Evolutionary conservation across 2,888 invertebrate species (phyloP), one percentile per base, ranked within the genome.

Genomic region (Pterostichus niger): DNA sequence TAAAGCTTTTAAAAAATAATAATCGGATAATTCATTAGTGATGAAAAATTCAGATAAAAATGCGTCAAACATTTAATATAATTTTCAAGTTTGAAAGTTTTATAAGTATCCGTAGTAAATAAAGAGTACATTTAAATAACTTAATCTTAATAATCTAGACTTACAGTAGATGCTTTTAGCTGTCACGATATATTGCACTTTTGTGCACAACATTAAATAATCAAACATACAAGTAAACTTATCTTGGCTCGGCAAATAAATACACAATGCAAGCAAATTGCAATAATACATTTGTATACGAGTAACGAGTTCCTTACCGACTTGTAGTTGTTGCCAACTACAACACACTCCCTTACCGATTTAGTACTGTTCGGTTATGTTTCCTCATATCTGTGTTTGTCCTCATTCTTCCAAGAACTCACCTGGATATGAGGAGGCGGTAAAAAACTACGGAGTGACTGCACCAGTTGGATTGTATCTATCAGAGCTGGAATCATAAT

Each of bases 371-470:
- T 33, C n/a, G 83, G 44, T 87, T 88, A 88, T 78, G 88, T 88
- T 84, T 90, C 90, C 78, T 90, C 90, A 84, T 88, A 90, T 84
- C 93, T 92, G 89, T 93, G 93, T 86, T 93, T 93, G 88, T 96
- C 95, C 89, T 96, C 96, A 88, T 96, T 96, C 90, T 96, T 96
- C 96, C 96, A 96, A 84, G 96, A 96, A 85, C 95, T 96, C 81
- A 96, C 96, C 87, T 96, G 96, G 88, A 96, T 96, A 89, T 96
- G 96, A 6, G 96, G 96, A 35, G 96, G 96, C 83, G 96, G 96
- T 88, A 96, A 90, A 88, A 96, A 96, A 89, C 96, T 96, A 79
- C 96, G 93, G 85, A 96, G 91, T 9, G 96, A 96, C 89, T 96
- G 96, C 83, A 96, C 96, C 88, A 96, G 90, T 89, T 96, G 96